Conservation (phyloP, 2,113 vertebrate genomes). For the Gnathonemus echidnorhynchus region DNA sequence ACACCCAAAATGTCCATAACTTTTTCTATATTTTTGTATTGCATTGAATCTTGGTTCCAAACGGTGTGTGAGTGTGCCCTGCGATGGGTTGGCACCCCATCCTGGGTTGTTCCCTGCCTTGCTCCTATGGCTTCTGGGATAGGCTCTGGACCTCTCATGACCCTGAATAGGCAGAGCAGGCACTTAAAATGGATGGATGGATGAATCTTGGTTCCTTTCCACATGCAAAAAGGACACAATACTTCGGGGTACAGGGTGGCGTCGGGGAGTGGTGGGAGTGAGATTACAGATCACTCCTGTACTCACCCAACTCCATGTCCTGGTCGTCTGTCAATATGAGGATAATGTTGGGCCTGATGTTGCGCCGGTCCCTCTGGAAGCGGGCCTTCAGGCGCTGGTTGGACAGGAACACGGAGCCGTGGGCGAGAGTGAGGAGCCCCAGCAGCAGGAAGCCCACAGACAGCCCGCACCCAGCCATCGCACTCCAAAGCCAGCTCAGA, state of each 20-base stretch:
- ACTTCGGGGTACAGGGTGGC: not conserved
- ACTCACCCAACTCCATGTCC: conserved; percentile 89
- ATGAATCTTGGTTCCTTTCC: not conserved
- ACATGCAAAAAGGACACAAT: not conserved
- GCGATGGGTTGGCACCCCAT: too few species aligned
- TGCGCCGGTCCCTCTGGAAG: conserved; percentile 86
- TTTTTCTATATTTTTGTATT: not conserved
- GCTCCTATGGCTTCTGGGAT: not conserved
- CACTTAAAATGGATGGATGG: not conserved
- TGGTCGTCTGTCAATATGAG: conserved; percentile 93
- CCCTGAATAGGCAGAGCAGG: not conserved
- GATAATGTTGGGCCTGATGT: conserved; percentile 95
- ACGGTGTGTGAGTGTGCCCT: not conserved
- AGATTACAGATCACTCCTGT: not conserved
- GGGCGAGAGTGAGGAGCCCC: conserved; percentile 53
- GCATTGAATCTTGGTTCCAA: not conserved
- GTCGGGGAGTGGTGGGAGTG: not conserved
- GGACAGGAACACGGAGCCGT: conserved; percentile 65
- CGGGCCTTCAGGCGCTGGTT: conserved; percentile 80
- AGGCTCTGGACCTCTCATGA: not conserved
- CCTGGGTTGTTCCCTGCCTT: not conserved
- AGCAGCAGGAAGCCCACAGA: conserved; percentile 62
- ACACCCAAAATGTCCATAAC: not conserved
- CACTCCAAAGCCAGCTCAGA: conserved; percentile 32
- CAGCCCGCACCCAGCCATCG: conserved; percentile 50